Evolutionary conservation across 2,888 invertebrate genomes (phyloP).

Genomic region (Chorisops tibialis): DNA sequence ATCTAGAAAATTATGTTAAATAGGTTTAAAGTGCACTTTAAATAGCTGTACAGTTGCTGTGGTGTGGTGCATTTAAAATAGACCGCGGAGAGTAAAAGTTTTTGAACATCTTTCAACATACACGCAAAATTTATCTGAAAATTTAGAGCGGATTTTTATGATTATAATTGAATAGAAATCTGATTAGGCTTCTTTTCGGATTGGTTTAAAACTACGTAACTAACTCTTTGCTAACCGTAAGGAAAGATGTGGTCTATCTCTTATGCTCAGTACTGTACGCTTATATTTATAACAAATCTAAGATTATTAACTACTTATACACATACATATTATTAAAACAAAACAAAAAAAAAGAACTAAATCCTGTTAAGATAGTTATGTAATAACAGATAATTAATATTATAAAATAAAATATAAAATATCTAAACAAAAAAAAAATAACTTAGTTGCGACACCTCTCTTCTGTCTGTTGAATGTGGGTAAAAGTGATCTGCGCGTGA

Average conservation of each 20-base stretch:
- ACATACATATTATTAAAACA: conserved; percentile 11
- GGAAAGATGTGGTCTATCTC: conserved; percentile 20
- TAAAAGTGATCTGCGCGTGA: too few relatives aligned
- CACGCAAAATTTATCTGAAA: too few relatives aligned
- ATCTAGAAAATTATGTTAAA: conserved; percentile 4
- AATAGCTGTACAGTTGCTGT: conserved; percentile 19
- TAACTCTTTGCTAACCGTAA: too few relatives aligned
- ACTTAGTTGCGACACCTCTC: conserved; percentile 11
- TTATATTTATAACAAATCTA: conserved; percentile 2
- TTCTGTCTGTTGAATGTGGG: background rate
- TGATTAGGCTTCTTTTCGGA: too few relatives aligned
- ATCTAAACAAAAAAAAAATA: background rate
- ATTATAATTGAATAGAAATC: too few relatives aligned
- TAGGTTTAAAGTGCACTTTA: conserved; percentile 25
- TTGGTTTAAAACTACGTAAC: too few relatives aligned
- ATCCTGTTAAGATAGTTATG: conserved; percentile 11
- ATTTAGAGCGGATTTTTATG: too few relatives aligned
- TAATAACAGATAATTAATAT: background rate
- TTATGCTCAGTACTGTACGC: conserved; percentile 25
- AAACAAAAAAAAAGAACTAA: conserved; percentile 4
- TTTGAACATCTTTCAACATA: too few relatives aligned
- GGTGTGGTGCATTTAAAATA: conserved; percentile 26
- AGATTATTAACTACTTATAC: conserved; percentile 18
- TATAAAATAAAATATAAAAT: background rate
- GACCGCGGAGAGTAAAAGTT: conserved; percentile 9